Evolutionary conservation across 2,888 invertebrate genomes (phyloP), one percentile per base, ranked within the genome.

Genomic region (Neoscelio sp.): DNA sequence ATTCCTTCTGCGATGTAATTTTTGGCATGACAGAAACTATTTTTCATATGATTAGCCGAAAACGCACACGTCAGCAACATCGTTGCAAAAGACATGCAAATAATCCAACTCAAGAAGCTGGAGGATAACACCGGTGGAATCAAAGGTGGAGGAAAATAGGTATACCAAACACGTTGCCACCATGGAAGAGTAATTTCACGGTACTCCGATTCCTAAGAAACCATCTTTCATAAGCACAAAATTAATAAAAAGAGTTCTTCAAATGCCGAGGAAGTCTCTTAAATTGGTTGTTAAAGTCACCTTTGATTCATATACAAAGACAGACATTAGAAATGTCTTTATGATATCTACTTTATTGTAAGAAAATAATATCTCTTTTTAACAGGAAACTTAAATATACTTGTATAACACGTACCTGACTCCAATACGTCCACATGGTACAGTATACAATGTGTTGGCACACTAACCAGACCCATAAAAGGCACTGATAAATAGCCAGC

Each of bases 91-190:
- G 77, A 52, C 87, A 89, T 89, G 7, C 89, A 87, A 28, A 87
- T 78, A 17, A 87, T 81, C 89, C 89, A 89, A 60, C 89, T 89
- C 42, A 89, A 84, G 18, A 89, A 86, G 79, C 82, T 83, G 0
- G 87, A 86, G 0, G 89, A 89, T 30, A 89, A 68, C 1, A 85
- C 46, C 0, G 87, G 86, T 0, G 86, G 84, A 35, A 84, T 77
- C 10, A 84, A 23, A 2, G 84, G 82, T 5, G 82, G 81, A 3
- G 88, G 87, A 64, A 88, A 87, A 60, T 87, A 89, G 1, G 84
- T 83, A 2, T 85, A 82, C 89, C 89, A 89, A 7, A 89, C 88
- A 50, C 81, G 84, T 65, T 88, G 85, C 89, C 89, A 89, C 89
- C 89, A 89, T 1, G 85, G 86, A 40, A 84, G 60, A 0, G 76